Evolutionary conservation across 2,113 vertebrate genomes (phyloP), one percentile per base, ranked within the genome.

Genomic region (Pelmatolapia mariae): DNA sequence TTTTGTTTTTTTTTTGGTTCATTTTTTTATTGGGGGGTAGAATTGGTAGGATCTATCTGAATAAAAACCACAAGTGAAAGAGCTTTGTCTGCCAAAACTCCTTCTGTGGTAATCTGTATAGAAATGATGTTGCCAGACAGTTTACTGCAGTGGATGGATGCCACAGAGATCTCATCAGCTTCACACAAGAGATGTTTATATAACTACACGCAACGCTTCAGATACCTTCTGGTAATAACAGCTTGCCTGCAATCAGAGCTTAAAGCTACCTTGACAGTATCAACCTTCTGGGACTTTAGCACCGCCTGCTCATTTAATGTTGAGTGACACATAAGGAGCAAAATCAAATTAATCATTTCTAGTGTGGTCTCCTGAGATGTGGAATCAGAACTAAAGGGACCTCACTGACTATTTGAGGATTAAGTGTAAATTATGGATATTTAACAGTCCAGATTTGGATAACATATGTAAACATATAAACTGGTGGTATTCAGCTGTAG

Each of bases 191-290:
- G 82, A 84, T 87, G 85, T 88, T 88, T 87, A 45, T 86, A 56
- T 52, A 85, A 81, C 79, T 73, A 15, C 86, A 83, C 1, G 26
- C 56, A 86, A 89, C 7, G 63, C 78, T 81, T 91, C 84, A 90
- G 63, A 87, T 83, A 78, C 84, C 82, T 84, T 87, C 84, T 79
- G 81, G 87, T 87, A 90, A 91, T 59, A 89, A 89, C 87, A 91
- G 88, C 85, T 80, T 82, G 86, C 54, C 22, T 85, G 80, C 84
- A 86, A 88, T 90, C 90, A 81, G 85, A 81, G 57, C 88, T 82
- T 88, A 86, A 89, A 89, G 84, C 86, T 76, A 83, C 81, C 81
- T 86, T 89, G 76, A 91, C 91, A 87, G 76, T 90, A 66, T 85
- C 82, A 86, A 82, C 87, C 87, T 57, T 85, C 54, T 81, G 90